Base-by-base conservation (phyloP, 2,113 vertebrate genomes). In the Perccottus glenii region DNA sequence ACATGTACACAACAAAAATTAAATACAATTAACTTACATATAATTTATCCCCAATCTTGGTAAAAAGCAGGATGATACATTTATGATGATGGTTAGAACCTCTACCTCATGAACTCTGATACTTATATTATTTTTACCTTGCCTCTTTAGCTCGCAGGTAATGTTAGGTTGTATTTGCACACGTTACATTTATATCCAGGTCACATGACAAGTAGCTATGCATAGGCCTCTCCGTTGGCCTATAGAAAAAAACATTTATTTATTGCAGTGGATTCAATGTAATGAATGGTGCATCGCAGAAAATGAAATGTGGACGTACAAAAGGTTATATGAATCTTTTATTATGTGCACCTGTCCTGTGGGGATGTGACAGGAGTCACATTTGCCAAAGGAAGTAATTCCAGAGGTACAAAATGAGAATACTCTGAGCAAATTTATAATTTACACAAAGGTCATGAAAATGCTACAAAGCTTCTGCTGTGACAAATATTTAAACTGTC, bases 291-390 rank as follows among this genome's bases (percentile, higher is more conserved):
- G 19, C 19, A 27, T 27, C 3, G 36, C 33, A 55, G 33, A 33
- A 9, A 55, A 15, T n/a, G 32, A 38, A 32, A 53, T 0, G 32
- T 53, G 7, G 10, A 52, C 5, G 14, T 27, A 35, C 11, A 35
- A 53, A 52, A 53, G 48, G 51, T 53, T 33, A 35, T 33, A 11
- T 53, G 51, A 53, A 53, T 53, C 51, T 53, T 51, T 53, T 52
- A 52, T 33, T 0, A 35, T 53, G 11, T 14, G 5, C 11, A 53
- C 4, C 49, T 10, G 9, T 11, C 5, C 27, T 10, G 11, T 40
- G 38, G 38, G 38, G 38, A 40, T 40, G 38, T 10, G 27, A 32
- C 32, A 52, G 6, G 27, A 33, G 27, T 5, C 1, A 12, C 12
- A 9, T 55, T 55, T 36, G 5, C 12, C 32, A 36, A 36, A 55